phyloP scores from a whole-genome alignment of 1,140 invertebrate genomes.

The Paraescarpia echinospica region DNA sequence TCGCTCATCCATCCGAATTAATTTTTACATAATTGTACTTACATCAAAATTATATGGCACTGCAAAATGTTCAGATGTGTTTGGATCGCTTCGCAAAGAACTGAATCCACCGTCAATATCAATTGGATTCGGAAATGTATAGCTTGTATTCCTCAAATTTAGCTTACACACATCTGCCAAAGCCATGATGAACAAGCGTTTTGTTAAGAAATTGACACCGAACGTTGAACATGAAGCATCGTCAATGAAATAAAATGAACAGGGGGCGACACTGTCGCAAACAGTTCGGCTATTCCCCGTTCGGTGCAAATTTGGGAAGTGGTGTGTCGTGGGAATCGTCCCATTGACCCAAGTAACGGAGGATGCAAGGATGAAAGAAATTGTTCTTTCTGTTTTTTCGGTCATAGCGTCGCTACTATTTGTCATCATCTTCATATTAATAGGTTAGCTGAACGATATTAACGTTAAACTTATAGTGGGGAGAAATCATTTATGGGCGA shows the following conservation, averaged over 20 bases:
- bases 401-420: neutral
- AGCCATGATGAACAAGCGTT: conserved; percentile 17
- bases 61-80: neutral
- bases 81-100: neutral
- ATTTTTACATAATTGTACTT: neutral
- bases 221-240: neutral
- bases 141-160: conserved; percentile 7
- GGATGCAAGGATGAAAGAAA: neutral
- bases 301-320: neutral
- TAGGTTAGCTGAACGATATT: neutral
- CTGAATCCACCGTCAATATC: conserved; percentile 9
- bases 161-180: conserved; percentile 19
- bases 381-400: neutral
- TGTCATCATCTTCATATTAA: conserved; percentile 6
- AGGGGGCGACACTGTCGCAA: neutral
- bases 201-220: neutral
- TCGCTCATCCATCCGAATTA: neutral
- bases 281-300: neutral
- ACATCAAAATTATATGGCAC: conserved; percentile 13
- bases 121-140: conserved; percentile 8
- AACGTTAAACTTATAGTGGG: neutral
- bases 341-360: neutral
- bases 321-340: neutral
- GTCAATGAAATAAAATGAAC: neutral
- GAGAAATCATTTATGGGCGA: neutral